Conservation (phyloP, 2,797 vertebrate genomes). For the Trematomus bernacchii region DNA sequence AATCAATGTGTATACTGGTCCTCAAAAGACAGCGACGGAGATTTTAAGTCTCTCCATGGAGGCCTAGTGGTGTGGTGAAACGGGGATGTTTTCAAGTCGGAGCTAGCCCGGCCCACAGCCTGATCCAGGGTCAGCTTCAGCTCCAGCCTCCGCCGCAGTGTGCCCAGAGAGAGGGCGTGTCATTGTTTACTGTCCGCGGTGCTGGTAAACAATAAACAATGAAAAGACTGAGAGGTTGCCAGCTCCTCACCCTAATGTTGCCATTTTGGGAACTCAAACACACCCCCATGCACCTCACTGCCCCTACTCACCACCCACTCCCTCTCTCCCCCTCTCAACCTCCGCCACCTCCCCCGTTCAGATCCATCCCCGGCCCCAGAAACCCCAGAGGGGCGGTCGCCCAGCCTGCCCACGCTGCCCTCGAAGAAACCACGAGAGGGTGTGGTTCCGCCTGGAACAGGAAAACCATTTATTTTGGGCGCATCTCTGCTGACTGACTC, state of each 20-base stretch:
- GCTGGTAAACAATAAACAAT: conserved; percentile 88
- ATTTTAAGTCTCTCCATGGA: conserved; percentile 63
- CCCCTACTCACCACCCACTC: conserved; percentile 70
- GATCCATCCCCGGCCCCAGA: conserved; percentile 77
- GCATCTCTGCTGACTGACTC: conserved; percentile 95
- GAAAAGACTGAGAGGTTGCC: conserved; percentile 80
- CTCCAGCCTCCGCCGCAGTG: conserved; percentile 63
- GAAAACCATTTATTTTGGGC: conserved; percentile 97
- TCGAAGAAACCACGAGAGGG: conserved; percentile 92
- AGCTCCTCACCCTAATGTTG: conserved; percentile 82
- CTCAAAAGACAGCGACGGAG: conserved; percentile 41
- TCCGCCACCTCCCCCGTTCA: conserved; percentile 66
- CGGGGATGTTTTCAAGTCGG: conserved; percentile 38
- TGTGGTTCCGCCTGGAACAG: conserved; percentile 94
- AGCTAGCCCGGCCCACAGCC: conserved; percentile 52
- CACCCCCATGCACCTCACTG: conserved; percentile 65
- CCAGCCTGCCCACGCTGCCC: conserved; percentile 86
- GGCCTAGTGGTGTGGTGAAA: conserved; percentile 32
- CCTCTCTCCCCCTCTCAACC: conserved; percentile 50
- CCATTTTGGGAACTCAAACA: conserved; percentile 85
- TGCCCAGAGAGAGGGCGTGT: conserved; percentile 78
- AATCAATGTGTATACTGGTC: too few species aligned
- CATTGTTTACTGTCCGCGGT: conserved; percentile 83
- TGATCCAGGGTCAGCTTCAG: conserved; percentile 60
- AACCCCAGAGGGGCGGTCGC: conserved; percentile 83